Percentiles rank a stretch among this genome's conserved stretches.
Conservation (phyloP, 1,140 invertebrate species). For the Pissodes strobi region DNA sequence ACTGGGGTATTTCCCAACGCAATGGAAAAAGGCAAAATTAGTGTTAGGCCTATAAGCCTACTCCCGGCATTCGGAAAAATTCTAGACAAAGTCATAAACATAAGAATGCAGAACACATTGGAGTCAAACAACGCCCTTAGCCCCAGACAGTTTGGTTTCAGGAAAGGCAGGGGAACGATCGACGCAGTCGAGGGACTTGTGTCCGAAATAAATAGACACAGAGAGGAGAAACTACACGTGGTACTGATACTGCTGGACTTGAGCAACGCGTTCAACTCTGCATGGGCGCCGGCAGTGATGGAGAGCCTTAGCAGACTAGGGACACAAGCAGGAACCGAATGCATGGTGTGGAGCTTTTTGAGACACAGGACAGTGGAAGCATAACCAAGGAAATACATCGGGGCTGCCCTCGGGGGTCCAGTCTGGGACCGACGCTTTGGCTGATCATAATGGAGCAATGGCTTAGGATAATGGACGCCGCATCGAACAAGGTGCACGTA, state of each 20-base stretch:
- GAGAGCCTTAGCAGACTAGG: too few species aligned
- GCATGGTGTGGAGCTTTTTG: too few species aligned
- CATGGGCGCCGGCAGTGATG: too few species aligned
- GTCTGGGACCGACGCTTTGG: constrained; percentile 23
- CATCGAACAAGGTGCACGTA: too few species aligned
- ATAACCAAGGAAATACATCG: background rate
- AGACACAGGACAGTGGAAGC: background rate
- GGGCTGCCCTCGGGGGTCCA: constrained; percentile 1
- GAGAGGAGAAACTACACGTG: too few species aligned
- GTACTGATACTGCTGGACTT: too few species aligned
- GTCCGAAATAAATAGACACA: too few species aligned
- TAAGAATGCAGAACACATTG: background rate
- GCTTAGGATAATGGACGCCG: constrained; percentile 23
- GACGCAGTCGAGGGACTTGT: background rate
- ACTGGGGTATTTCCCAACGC: background rate
- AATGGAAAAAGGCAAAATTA: background rate
- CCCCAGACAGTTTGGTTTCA: constrained; percentile 11
- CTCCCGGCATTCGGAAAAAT: constrained; percentile 2
- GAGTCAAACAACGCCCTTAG: background rate
- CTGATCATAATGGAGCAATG: constrained; percentile 37
- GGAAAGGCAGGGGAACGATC: background rate
- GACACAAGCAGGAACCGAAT: too few species aligned
- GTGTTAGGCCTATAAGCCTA: constrained; percentile 8
- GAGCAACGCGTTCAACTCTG: too few species aligned
- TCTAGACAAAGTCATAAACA: constrained; percentile 5